Conservation (phyloP, 2,797 vertebrate species). For the Acanthopagrus latus region DNA sequence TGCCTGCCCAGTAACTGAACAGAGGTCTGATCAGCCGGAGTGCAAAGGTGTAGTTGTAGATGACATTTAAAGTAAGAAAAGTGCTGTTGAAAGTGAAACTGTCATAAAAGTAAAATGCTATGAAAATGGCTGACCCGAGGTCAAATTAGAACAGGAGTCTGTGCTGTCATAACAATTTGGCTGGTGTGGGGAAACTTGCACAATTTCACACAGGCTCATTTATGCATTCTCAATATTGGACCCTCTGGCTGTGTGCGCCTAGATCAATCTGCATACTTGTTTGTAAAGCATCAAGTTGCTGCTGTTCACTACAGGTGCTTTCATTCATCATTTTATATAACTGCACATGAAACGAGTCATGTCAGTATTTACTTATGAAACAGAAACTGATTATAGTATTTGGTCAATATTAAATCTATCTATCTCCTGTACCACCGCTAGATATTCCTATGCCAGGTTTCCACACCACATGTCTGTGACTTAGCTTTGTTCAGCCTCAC, state of each 20-base stretch:
- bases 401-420: not conserved
- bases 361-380: constrained; percentile 4
- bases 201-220: not conserved
- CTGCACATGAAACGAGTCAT: not conserved
- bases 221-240: not conserved
- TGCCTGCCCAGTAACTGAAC: not conserved
- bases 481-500: no score
- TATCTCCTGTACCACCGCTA: no score
- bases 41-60: not conserved
- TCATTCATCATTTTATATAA: not conserved
- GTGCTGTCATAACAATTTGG: not conserved
- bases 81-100: constrained; percentile 1
- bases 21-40: not conserved
- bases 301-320: not conserved
- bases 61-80: not conserved
- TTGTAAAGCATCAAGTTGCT: not conserved
- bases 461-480: no score
- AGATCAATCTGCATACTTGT: not conserved
- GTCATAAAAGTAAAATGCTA: not conserved
- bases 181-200: not conserved
- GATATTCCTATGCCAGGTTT: no score
- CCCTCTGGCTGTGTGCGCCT: not conserved
- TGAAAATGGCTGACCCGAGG: not conserved
- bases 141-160: not conserved
- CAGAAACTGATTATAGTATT: not conserved